A percentile compares a stretch with the other conserved stretches of the same genome.
Conservation (phyloP, 92 coral and sea anemone genomes). For the Siderastrea radians region DNA sequence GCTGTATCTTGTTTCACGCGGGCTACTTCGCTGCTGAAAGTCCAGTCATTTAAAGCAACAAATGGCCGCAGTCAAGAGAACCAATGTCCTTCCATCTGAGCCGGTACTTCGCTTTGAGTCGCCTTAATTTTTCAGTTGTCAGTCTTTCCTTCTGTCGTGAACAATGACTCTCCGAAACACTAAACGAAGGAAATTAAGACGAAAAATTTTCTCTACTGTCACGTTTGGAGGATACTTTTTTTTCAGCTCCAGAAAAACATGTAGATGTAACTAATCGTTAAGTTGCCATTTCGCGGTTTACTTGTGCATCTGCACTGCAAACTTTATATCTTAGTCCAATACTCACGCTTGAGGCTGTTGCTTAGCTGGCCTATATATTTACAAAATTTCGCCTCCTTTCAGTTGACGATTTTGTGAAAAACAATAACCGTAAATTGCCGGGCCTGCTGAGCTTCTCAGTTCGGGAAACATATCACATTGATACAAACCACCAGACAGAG, state of each 20-base stretch:
- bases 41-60: not conserved
- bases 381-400: not conserved
- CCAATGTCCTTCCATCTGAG: not conserved
- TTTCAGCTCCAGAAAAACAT: not conserved
- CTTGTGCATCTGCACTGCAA: not conserved
- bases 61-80: not conserved
- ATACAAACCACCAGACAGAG: too few relatives aligned
- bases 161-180: not conserved
- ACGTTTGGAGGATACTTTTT: not conserved
- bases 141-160: not conserved
- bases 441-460: not conserved
- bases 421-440: not conserved
- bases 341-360: not conserved
- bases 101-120: not conserved
- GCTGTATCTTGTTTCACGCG: slow-evolving; percentile 8
- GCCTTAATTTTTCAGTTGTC: not conserved
- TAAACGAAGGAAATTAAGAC: not conserved
- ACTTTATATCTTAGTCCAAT: not conserved
- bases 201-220: not conserved
- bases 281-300: not conserved
- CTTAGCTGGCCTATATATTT: not conserved
- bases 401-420: not conserved
- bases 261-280: not conserved
- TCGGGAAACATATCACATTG: too few relatives aligned
- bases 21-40: not conserved